Percentiles rank a stretch among this genome's conserved stretches.
Evolutionary conservation across 92 coral and sea anemone species (phyloP).

Genomic region (Porites rus): DNA sequence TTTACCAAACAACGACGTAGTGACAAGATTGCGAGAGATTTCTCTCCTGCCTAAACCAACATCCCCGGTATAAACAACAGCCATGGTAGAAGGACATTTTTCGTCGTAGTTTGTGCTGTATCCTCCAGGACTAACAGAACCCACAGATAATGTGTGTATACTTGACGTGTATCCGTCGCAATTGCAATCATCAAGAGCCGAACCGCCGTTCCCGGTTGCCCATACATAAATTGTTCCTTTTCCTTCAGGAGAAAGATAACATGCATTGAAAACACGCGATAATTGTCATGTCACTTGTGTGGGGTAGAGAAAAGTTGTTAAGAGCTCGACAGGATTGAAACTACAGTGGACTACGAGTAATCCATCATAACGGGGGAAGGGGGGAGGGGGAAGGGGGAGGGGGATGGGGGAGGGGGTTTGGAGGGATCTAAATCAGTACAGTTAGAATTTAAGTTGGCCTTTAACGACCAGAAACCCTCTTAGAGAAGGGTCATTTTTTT

Average conservation of each 20-base stretch:
- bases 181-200: slow-evolving; percentile 57
- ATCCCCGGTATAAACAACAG: slow-evolving; percentile 79
- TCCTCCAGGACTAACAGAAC: slow-evolving; percentile 71
- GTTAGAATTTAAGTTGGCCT: too few species aligned
- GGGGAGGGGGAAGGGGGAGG: too few species aligned
- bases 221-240: slow-evolving; percentile 79
- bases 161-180: slow-evolving; percentile 85
- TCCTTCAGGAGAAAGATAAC: slow-evolving; percentile 26
- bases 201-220: slow-evolving; percentile 90
- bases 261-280: background rate
- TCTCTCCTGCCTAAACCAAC: slow-evolving; percentile 20
- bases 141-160: slow-evolving; percentile 72
- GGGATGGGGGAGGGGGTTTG: too few species aligned
- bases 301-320: background rate
- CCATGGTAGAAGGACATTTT: slow-evolving; percentile 75
- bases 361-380: too few species aligned
- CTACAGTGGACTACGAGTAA: too few species aligned
- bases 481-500: too few species aligned
- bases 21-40: slow-evolving; percentile 43
- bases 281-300: too few species aligned
- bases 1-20: slow-evolving; percentile 67
- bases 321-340: background rate
- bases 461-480: too few species aligned
- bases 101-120: slow-evolving; percentile 69
- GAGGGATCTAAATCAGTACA: too few species aligned